phyloP scores from a whole-genome alignment of 1,140 invertebrate genomes.

The Neotoxoptera formosana region DNA sequence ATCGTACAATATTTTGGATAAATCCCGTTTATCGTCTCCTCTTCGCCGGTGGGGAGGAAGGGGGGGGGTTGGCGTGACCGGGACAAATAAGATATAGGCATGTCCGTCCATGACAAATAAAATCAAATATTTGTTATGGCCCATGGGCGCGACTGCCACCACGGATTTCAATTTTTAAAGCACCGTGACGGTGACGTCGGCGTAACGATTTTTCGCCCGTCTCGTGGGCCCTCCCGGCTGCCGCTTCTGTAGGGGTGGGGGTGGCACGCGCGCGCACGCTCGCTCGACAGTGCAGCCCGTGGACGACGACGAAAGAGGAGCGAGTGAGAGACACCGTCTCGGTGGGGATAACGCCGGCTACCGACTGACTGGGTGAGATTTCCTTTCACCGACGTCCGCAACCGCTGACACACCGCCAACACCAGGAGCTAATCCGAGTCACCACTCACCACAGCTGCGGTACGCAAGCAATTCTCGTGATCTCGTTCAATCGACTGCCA shows the following conservation, averaged over 20 bases:
- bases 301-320: neutral
- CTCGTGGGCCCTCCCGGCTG: neutral
- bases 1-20: too few relatives aligned
- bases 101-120: too few relatives aligned
- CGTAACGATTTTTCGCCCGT: slow-evolving; percentile 37
- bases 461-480: neutral
- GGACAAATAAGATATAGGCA: too few relatives aligned
- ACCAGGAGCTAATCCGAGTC: neutral
- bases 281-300: neutral
- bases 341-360: slow-evolving; percentile 45
- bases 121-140: too few relatives aligned
- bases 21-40: too few relatives aligned
- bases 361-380: neutral
- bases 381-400: neutral
- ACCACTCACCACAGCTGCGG: neutral
- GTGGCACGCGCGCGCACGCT: neutral
- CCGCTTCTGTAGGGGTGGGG: neutral
- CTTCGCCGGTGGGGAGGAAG: too few relatives aligned
- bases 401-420: neutral
- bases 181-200: neutral
- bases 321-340: neutral
- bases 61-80: too few relatives aligned
- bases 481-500: slow-evolving; percentile 17
- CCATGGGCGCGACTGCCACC: neutral
- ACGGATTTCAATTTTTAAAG: neutral